Evolutionary conservation across 2,113 vertebrate genomes (phyloP), one percentile per base, ranked within the genome.

Genomic region (Columbina picui): DNA sequence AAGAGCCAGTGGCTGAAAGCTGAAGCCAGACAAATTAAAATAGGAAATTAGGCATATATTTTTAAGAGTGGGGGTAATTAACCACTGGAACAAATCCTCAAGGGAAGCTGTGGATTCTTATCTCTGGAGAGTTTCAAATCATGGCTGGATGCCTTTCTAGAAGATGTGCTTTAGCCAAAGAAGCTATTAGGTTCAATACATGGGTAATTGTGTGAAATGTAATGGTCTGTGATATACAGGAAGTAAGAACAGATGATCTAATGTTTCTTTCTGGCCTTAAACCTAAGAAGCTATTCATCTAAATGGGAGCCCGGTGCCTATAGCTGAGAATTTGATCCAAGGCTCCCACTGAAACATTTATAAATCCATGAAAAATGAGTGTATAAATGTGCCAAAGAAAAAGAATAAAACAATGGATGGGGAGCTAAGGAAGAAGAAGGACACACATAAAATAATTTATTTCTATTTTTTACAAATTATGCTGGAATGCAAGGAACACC

Each of bases 221-320:
- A 96, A 95, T 93, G 92, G 92, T 60, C 90, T 97, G 92, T 95
- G 93, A 89, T 90, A 86, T 36, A 89, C 73, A 90, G 93, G 85
- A 92, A 95, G 84, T 50, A 81, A 93, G 83, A 93, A 92, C 39
- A 91, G 90, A 96, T 92, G 96, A 94, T 93, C 90, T 96, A 94
- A 92, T 94, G 84, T 88, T 95, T 75, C 80, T 92, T 89, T 89
- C 84, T 93, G 88, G 86, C 88, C 96, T 96, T 96, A 96, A 93
- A 95, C 86, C 59, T 81, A 81, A 49, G 83, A 82, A 92, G 53
- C 93, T 87, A 93, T 96, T 97, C 79, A 84, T 94, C 90, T 95
- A 82, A 52, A 68, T 68, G 59, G 88, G 50, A 89, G 63, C 38
- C 69, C 60, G 60, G 18, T 36, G 82, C 94, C 88, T 92, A 59